phyloP scores from a whole-genome alignment of 2,797 vertebrate genomes.

The Spea hammondii region DNA sequence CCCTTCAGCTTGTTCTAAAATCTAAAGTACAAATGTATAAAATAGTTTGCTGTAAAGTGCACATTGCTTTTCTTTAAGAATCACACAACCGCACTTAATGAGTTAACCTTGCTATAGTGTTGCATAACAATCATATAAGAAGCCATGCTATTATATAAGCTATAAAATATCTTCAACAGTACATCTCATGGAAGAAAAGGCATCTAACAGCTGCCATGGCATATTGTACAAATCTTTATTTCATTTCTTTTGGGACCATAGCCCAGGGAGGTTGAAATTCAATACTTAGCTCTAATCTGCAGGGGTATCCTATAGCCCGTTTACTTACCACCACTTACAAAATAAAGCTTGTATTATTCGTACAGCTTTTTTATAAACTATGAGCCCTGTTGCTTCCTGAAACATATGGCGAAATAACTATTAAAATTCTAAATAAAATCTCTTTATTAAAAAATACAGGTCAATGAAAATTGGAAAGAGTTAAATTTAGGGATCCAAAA shows the following conservation, averaged over 20 bases:
- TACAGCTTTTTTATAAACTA: not conserved
- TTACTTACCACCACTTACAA: not conserved
- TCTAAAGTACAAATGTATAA: too few species aligned
- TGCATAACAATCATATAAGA: not conserved
- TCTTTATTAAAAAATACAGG: not conserved
- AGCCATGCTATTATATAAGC: not conserved
- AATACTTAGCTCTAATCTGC: constrained; percentile 2
- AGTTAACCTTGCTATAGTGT: not conserved
- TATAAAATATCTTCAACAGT: not conserved
- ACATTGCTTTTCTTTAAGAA: not conserved
- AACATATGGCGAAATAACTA: not conserved
- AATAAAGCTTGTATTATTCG: not conserved
- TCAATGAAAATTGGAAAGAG: not conserved
- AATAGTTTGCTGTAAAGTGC: not conserved
- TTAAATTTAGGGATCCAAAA: too few species aligned
- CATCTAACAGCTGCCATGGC: constrained; percentile 6
- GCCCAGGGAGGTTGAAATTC: constrained; percentile 5
- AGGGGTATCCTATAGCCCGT: constrained; percentile 3
- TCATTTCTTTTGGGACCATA: constrained; percentile 7
- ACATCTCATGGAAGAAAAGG: constrained; percentile 6
- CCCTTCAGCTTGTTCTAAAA: too few species aligned
- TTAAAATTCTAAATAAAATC: not conserved
- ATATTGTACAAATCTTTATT: constrained; percentile 12
- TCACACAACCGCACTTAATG: not conserved
- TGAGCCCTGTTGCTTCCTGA: not conserved